Percentiles rank a stretch among this genome's conserved stretches.
Evolutionary conservation across 53 echinoderm and acorn worm genomes (phyloP).

Genomic region (Henricia sp.): DNA sequence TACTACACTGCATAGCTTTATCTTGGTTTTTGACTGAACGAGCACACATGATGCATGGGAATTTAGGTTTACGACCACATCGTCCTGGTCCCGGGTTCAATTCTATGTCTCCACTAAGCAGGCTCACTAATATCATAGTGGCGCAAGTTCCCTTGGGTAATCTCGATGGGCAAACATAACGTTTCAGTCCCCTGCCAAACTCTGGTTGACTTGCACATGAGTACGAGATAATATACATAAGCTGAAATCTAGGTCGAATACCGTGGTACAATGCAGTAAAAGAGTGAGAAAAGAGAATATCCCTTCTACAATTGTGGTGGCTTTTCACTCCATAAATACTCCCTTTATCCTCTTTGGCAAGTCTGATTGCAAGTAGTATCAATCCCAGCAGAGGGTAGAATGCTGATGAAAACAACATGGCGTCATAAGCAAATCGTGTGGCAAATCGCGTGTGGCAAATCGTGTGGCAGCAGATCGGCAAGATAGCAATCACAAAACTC

Average conservation of each 20-base stretch:
- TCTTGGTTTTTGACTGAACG: slow-evolving; percentile 7
- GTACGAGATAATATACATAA: not conserved
- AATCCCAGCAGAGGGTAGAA: not conserved
- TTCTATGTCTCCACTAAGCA: slow-evolving; percentile 24
- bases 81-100: slow-evolving; percentile 11
- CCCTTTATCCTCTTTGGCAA: slow-evolving; percentile 7
- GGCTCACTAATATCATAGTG: not conserved
- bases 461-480: no score
- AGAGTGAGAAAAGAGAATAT: not conserved
- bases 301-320: slow-evolving; percentile 19
- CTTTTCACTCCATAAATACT: not conserved
- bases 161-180: not conserved
- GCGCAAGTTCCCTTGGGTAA: not conserved
- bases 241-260: slow-evolving; percentile 1
- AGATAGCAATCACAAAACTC: no score
- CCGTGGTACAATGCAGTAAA: not conserved
- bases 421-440: not conserved
- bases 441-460: no score
- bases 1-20: not conserved
- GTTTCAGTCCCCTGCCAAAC: not conserved
- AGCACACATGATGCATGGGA: slow-evolving; percentile 15
- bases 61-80: slow-evolving; percentile 26
- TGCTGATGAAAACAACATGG: slow-evolving; percentile 35
- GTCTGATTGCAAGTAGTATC: not conserved
- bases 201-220: not conserved